These are phyloP conservation scores for Macroramphosus scolopax DNA, from an alignment of 2,797 vertebrate genomes.

Conservation along the genomic window DNA sequence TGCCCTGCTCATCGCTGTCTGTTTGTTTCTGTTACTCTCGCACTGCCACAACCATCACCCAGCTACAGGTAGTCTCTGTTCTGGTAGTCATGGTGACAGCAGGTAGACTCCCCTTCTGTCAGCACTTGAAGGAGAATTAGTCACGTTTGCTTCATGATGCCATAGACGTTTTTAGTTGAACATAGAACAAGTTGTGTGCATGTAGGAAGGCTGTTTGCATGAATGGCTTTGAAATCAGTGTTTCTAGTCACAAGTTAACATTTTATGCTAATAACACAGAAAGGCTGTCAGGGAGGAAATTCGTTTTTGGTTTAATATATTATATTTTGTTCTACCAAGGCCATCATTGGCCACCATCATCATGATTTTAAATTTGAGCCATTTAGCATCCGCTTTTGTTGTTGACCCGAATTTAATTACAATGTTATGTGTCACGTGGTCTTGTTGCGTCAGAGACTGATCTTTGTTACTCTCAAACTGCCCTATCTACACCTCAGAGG, in stretches of 20 bases:
- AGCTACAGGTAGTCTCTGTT: too few relatives aligned
- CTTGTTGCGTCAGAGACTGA: slow-evolving; percentile 5
- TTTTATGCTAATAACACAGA: background rate
- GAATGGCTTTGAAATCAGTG: background rate
- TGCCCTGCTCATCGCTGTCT: too few relatives aligned
- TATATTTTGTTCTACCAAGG: background rate
- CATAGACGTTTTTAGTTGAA: slow-evolving; percentile 10
- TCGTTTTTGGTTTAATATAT: background rate
- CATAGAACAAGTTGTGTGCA: slow-evolving; percentile 10
- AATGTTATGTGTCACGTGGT: background rate
- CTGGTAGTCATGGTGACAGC: background rate
- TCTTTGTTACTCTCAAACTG: too few relatives aligned
- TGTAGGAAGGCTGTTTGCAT: slow-evolving; percentile 2
- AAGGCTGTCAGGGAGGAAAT: slow-evolving; percentile 1
- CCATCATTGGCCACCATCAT: background rate
- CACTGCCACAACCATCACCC: too few relatives aligned
- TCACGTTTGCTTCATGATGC: slow-evolving; percentile 3
- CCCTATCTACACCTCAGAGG: slow-evolving; percentile 14
- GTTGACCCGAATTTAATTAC: slow-evolving; percentile 1
- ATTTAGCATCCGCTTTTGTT: slow-evolving; percentile 4
- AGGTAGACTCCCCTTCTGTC: too few relatives aligned
- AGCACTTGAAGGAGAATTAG: too few relatives aligned
- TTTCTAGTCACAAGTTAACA: background rate
- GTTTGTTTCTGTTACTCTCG: too few relatives aligned
- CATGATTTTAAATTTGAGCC: background rate